Percentiles rank a stretch among this genome's conserved stretches.
phyloP scores from a whole-genome alignment of 2,113 vertebrate species.

The Brienomyrus longianalis region DNA sequence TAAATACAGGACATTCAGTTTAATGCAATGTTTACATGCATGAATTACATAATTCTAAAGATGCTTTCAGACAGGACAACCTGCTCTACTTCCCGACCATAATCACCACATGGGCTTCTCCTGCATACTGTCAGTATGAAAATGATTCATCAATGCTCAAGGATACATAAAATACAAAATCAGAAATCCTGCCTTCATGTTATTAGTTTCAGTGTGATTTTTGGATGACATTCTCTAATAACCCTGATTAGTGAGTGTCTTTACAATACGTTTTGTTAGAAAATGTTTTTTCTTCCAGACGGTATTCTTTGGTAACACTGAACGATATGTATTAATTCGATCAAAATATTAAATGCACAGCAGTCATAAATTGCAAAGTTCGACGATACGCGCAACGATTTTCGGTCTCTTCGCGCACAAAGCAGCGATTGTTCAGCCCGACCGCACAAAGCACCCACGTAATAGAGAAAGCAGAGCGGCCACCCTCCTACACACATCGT shows the following conservation, averaged over 20 bases:
- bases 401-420: not conserved
- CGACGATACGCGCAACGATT: not conserved
- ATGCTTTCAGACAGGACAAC: constrained; percentile 1
- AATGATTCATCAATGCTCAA: not conserved
- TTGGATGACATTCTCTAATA: not conserved
- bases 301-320: not conserved
- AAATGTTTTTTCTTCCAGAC: not conserved
- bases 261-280: not conserved
- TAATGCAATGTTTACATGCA: not conserved
- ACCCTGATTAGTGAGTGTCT: not conserved
- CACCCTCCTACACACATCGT: not conserved
- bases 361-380: not conserved
- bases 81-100: not conserved
- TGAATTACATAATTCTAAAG: not conserved
- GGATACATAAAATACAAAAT: not conserved
- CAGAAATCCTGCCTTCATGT: not conserved
- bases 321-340: not conserved
- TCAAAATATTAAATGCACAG: not conserved
- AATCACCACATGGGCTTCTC: not conserved
- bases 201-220: not conserved
- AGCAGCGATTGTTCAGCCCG: not conserved
- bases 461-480: constrained; percentile 5
- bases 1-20: not conserved
- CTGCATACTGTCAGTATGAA: not conserved
- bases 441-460: not conserved